Evolutionary conservation across 2,113 vertebrate genomes (phyloP).

Genomic region (Spilogale gracilis): DNA sequence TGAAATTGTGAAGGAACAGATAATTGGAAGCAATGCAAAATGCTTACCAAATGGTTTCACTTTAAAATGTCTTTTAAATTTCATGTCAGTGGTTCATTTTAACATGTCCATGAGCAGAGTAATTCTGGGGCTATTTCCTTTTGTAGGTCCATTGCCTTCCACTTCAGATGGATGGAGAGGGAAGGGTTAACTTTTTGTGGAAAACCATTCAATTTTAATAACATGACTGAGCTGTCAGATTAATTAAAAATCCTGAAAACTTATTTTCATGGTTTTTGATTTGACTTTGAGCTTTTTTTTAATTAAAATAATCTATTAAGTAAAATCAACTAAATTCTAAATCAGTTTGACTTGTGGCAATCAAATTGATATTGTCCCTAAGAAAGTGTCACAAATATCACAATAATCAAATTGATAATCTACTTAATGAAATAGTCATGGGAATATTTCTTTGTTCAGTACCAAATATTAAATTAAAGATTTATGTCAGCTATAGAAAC

Average conservation of each 20-base stretch:
- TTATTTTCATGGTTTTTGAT: conserved; percentile 6
- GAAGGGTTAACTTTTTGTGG: background rate
- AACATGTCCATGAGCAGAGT: background rate
- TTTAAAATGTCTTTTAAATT: background rate
- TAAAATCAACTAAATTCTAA: conserved; percentile 51
- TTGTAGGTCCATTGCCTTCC: background rate
- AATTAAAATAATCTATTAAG: conserved; percentile 67
- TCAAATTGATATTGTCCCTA: background rate
- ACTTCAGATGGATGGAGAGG: background rate
- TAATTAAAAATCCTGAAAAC: conserved; percentile 48
- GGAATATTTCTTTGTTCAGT: conserved; percentile 29
- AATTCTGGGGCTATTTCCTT: background rate
- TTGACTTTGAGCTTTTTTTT: conserved; percentile 44
- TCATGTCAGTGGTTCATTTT: background rate
- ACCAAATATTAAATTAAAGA: conserved; percentile 39
- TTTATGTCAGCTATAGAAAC: background rate
- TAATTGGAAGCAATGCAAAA: background rate
- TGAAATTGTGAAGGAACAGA: background rate
- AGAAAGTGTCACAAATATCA: conserved; percentile 42
- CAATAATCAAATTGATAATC: conserved; percentile 27
- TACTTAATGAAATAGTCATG: conserved; percentile 9
- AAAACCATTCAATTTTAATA: conserved; percentile 34
- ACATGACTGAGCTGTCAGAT: background rate
- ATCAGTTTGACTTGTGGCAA: conserved; percentile 51
- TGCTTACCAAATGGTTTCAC: background rate